A percentile compares a stretch with the other conserved stretches of the same genome.
Evolutionary conservation across 2,113 vertebrate genomes (phyloP).

Genomic region (Pipra filicauda): DNA sequence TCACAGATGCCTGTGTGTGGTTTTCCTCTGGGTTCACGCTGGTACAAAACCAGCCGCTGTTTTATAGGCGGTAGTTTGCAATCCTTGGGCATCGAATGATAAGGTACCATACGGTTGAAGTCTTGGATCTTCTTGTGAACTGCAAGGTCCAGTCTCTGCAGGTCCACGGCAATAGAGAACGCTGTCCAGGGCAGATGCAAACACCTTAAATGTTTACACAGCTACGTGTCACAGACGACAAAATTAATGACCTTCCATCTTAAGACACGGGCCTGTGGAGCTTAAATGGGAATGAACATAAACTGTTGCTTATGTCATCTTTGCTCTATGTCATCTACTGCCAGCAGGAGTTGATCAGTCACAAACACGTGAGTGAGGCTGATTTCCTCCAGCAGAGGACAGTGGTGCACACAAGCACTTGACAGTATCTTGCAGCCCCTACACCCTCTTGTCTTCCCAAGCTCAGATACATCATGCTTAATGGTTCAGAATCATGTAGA

Average conservation of each 20-base stretch:
- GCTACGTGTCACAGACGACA: not conserved
- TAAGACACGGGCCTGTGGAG: not conserved
- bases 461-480: not conserved
- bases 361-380: not conserved
- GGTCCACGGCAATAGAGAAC: not conserved
- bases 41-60: not conserved
- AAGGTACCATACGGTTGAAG: fast-evolving
- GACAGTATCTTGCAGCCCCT: not conserved
- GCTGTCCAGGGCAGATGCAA: not conserved
- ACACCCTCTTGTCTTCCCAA: not conserved
- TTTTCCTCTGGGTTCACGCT: not conserved
- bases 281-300: not conserved
- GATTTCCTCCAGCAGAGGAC: constrained; percentile 8
- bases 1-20: fast-evolving
- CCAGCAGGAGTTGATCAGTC: not conserved
- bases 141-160: not conserved
- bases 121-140: not conserved
- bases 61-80: not conserved
- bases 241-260: not conserved
- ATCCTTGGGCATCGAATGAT: not conserved
- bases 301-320: not conserved
- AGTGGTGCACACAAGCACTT: not conserved
- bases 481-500: not conserved
- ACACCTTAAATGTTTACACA: not conserved
- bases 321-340: not conserved